Evolutionary conservation across 2,888 invertebrate species (phyloP), one percentile per base, ranked within the genome.

Genomic region (Physocephala rufipes): DNA sequence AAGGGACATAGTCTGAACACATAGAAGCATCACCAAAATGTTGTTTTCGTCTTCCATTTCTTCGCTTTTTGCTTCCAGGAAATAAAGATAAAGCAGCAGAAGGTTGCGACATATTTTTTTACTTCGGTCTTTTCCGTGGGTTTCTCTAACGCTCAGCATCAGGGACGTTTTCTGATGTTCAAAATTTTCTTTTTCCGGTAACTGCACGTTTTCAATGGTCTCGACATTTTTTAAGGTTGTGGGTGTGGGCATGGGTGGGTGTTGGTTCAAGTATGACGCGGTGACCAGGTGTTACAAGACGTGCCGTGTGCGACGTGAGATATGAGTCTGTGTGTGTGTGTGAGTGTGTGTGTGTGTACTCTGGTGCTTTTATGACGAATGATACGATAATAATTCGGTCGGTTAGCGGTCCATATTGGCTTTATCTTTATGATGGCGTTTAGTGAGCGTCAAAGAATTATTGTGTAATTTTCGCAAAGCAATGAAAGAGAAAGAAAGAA

Each of bases 371-470:
- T 51, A 51, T 63, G 71, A 69, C 70, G 49, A 73, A 73, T 74
- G 74, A 4, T 36, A 36, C 36, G 36, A 76, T 79, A 58, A 65
- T 79, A 80, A 80, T 81, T 78, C 78, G 79, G 76, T 36, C 36
- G 36, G n/a, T n/a, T n/a, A n/a, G 4, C 36, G 36, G 5, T 78
- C 77, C 78, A 78, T 77, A 80, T 79, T 79, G 65, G 75, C 78
- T 78, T 82, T 85, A 84, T 84, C 85, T 85, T 85, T 84, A 84
- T 84, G 79, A 81, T 78, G 79, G 78, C 82, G 80, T 82, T 82
- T 82, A 82, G 84, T 82, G 78, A 79, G 71, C 74, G 77, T 73
- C 64, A 45, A 65, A 80, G 79, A 82, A 77, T 78, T 79, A 82
- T 82, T 73, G 76, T 73, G 67, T 76, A 75, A 75, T 76, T 77